phyloP scores from a whole-genome alignment of 1,140 invertebrate genomes.

The Saccostrea glomerata region DNA sequence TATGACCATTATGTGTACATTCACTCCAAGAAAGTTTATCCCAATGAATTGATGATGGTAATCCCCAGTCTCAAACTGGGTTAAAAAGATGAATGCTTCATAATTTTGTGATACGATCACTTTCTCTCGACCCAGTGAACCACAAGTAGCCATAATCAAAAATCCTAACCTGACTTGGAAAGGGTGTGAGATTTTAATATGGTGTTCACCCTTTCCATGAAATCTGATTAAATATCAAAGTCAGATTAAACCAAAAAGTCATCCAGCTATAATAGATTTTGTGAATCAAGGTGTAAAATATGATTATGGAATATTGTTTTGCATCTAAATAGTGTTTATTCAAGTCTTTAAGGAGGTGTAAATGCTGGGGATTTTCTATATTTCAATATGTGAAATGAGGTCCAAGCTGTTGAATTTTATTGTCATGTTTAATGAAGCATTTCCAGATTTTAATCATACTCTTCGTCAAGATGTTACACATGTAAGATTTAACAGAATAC shows the following conservation, averaged over 20 bases:
- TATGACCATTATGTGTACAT: not conserved
- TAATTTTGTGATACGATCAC: constrained; percentile 14
- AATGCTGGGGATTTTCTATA: not conserved
- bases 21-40: not conserved
- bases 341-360: not conserved
- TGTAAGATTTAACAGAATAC: not conserved
- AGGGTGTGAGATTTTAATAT: constrained; percentile 9
- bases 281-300: constrained; percentile 1
- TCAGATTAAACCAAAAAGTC: constrained; percentile 22
- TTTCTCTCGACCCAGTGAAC: constrained; percentile 21
- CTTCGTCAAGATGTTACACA: not conserved
- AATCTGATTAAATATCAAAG: constrained; percentile 32
- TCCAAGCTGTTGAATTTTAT: not conserved
- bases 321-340: not conserved
- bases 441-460: not conserved
- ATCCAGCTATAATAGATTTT: not conserved
- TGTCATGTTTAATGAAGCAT: constrained; percentile 5
- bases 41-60: constrained; percentile 10
- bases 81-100: constrained; percentile 28
- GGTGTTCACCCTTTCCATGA: not conserved
- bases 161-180: not conserved
- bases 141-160: not conserved
- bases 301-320: constrained; percentile 6
- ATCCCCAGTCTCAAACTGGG: constrained; percentile 7
- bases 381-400: not conserved